Percentiles rank a stretch among this genome's conserved stretches.
These are phyloP conservation scores for Serranus cabrilla DNA, from an alignment of 2,797 vertebrate species.

Conservation along the genomic window DNA sequence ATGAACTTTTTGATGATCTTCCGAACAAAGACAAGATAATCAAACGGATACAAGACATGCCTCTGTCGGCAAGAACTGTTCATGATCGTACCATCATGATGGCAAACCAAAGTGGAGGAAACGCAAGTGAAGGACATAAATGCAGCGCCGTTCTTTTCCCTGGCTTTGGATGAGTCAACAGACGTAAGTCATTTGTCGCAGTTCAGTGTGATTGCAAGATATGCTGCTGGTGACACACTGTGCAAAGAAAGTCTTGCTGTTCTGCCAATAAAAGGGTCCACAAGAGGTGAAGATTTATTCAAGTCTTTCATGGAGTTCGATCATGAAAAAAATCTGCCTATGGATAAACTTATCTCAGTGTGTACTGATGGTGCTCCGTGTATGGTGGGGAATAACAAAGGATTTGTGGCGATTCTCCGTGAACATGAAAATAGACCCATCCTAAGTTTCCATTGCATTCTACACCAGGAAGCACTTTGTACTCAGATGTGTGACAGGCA, in stretches of 20 bases:
- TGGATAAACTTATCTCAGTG: slow-evolving; percentile 46
- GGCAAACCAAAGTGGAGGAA: slow-evolving; percentile 43
- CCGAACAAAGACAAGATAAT: slow-evolving; percentile 59
- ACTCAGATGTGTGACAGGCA: slow-evolving; percentile 48
- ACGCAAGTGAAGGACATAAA: too few species aligned
- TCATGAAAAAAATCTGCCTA: slow-evolving; percentile 26
- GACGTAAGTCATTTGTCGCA: too few species aligned
- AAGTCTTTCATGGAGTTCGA: too few species aligned
- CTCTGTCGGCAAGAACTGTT: slow-evolving; percentile 61
- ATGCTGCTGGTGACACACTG: too few species aligned
- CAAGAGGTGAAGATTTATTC: slow-evolving; percentile 60
- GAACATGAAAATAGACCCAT: slow-evolving; percentile 58
- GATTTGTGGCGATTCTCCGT: slow-evolving; percentile 48
- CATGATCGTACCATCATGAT: slow-evolving; percentile 57
- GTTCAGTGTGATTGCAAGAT: too few species aligned
- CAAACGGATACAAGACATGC: slow-evolving; percentile 60
- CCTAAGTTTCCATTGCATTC: slow-evolving; percentile 59
- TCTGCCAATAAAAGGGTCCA: slow-evolving; percentile 59
- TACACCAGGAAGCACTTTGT: slow-evolving; percentile 62
- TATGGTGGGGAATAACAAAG: slow-evolving; percentile 47
- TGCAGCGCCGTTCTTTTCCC: too few species aligned
- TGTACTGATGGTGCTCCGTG: slow-evolving; percentile 21
- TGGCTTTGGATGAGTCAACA: too few species aligned
- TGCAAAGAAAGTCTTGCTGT: slow-evolving; percentile 17
- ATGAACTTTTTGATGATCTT: slow-evolving; percentile 52